Conservation (phyloP, 2,888 invertebrate species). For the Pimpla rufipes region DNA sequence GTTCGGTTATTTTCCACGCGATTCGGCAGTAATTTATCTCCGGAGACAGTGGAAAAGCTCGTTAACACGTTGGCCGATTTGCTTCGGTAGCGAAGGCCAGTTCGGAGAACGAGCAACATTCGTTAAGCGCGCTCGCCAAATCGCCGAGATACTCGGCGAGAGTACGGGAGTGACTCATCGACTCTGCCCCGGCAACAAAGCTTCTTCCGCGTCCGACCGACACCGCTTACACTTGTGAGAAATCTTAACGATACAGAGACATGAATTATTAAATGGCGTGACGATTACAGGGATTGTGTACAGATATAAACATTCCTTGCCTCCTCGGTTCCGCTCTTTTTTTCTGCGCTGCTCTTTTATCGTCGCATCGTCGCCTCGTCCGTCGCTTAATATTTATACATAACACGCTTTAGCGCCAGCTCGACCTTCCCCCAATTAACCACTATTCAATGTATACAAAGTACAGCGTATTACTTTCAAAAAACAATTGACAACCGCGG, state of each 20-base stretch:
- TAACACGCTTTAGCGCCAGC: slow-evolving; percentile 40
- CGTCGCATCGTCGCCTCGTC: slow-evolving; percentile 34
- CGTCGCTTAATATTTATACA: slow-evolving; percentile 52
- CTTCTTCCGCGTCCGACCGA: slow-evolving; percentile 24
- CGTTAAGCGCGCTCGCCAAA: background rate
- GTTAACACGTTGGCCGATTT: background rate
- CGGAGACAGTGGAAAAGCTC: slow-evolving; percentile 1
- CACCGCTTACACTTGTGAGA: slow-evolving; percentile 51
- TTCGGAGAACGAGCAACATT: background rate
- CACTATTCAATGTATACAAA: slow-evolving; percentile 77
- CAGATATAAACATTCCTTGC: slow-evolving; percentile 75
- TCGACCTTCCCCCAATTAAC: slow-evolving; percentile 63
- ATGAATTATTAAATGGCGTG: slow-evolving; percentile 73
- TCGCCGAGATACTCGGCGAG: background rate
- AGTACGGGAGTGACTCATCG: background rate
- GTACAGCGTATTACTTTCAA: slow-evolving; percentile 84
- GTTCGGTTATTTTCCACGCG: background rate
- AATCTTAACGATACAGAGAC: slow-evolving; percentile 75
- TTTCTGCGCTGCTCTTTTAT: background rate
- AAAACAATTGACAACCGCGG: slow-evolving; percentile 84
- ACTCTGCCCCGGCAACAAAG: slow-evolving; percentile 38
- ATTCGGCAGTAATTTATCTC: slow-evolving; percentile 20
- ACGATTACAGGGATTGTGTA: slow-evolving; percentile 75
- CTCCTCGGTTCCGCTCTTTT: slow-evolving; percentile 51
- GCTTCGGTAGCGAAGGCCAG: background rate